phyloP scores from a whole-genome alignment of 2,888 invertebrate genomes.

The Andrena trimmerana region DNA sequence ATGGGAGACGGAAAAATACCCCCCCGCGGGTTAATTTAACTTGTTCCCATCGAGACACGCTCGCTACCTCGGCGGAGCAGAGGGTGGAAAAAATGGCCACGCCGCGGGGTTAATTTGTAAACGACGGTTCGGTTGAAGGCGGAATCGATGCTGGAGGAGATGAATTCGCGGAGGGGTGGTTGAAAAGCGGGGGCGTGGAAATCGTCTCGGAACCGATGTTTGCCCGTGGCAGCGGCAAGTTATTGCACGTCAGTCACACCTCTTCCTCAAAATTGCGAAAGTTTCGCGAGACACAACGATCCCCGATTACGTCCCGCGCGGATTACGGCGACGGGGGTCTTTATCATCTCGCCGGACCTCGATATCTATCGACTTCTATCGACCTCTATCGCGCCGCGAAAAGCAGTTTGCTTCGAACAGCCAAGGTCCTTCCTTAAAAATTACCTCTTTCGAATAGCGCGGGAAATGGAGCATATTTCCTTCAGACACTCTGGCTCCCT shows the following conservation, averaged over 20 bases:
- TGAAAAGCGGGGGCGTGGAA: slow-evolving; percentile 43
- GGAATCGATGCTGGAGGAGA: slow-evolving; percentile 51
- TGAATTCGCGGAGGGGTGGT: slow-evolving; percentile 55
- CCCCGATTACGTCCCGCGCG: slow-evolving; percentile 67
- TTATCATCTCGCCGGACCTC: slow-evolving; percentile 60
- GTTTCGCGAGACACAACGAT: slow-evolving; percentile 76
- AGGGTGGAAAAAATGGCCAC: slow-evolving; percentile 42
- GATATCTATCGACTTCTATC: neutral
- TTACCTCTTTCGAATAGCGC: too few species aligned
- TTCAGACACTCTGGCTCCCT: too few species aligned
- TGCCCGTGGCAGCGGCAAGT: slow-evolving; percentile 64
- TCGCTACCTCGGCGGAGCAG: slow-evolving; percentile 46
- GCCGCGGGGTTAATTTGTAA: slow-evolving; percentile 71
- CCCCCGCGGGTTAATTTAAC: slow-evolving; percentile 65
- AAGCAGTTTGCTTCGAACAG: slow-evolving; percentile 44
- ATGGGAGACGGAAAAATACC: slow-evolving; percentile 10
- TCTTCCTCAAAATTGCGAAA: slow-evolving; percentile 75
- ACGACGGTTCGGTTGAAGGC: slow-evolving; percentile 51
- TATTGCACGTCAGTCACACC: slow-evolving; percentile 79
- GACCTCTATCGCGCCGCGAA: slow-evolving; percentile 30
- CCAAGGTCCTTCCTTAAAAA: too few species aligned
- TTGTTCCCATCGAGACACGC: slow-evolving; percentile 55
- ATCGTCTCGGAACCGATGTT: slow-evolving; percentile 60
- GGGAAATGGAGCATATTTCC: too few species aligned
- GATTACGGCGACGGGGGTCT: slow-evolving; percentile 59